These are phyloP conservation scores for Edolisoma coerulescens DNA, from an alignment of 2,113 vertebrate genomes.

Conservation along the genomic window DNA sequence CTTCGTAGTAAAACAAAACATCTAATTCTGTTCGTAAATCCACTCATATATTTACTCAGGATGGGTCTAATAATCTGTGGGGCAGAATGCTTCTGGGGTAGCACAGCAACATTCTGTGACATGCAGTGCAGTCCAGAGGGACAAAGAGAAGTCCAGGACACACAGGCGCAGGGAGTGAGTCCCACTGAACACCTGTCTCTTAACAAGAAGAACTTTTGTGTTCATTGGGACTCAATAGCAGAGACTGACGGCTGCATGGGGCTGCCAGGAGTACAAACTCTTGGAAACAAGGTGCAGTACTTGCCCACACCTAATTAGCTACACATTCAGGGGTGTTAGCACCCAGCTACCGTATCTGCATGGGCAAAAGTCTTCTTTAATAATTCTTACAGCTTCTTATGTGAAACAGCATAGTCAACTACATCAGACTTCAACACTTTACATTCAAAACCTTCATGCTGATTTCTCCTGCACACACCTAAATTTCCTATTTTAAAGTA, in stretches of 20 bases:
- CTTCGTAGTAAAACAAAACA: not conserved
- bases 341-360: not conserved
- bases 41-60: not conserved
- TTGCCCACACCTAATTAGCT: not conserved
- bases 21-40: not conserved
- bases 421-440: not conserved
- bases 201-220: not conserved
- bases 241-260: not conserved
- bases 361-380: not conserved
- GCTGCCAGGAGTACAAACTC: not conserved
- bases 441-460: not conserved
- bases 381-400: not conserved
- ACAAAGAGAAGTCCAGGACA: not conserved
- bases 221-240: not conserved
- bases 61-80: not conserved
- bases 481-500: not conserved
- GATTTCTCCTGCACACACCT: not conserved
- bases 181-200: not conserved
- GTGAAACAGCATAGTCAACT: not conserved
- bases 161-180: not conserved
- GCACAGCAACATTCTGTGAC: not conserved
- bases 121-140: not conserved
- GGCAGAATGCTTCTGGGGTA: not conserved
- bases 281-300: not conserved
- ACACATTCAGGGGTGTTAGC: not conserved